Conservation (phyloP, 37 sponge, comb jelly and placozoan species). For the Geodia barretti region DNA sequence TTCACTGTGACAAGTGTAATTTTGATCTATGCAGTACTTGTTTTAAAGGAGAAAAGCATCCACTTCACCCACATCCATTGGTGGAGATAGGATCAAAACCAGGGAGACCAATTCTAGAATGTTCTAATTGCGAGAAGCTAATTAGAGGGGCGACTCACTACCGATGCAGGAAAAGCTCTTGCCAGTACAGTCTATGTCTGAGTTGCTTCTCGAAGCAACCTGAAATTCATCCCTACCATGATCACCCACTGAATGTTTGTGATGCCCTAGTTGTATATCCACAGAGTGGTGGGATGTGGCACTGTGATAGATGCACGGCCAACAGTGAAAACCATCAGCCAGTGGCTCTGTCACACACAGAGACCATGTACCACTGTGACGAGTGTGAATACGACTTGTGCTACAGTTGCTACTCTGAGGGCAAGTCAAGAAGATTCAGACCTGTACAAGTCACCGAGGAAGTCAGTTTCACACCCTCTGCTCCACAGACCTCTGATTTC, state of each 20-base stretch:
- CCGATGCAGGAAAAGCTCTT: slow-evolving; percentile 22
- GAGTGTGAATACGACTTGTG: slow-evolving; percentile 67
- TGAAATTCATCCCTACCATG: slow-evolving; percentile 46
- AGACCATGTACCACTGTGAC: slow-evolving; percentile 63
- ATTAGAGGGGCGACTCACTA: background rate
- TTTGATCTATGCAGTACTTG: slow-evolving; percentile 53
- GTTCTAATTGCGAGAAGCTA: slow-evolving; percentile 16
- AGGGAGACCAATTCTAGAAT: background rate
- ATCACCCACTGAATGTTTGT: slow-evolving; percentile 45
- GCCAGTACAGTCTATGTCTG: slow-evolving; percentile 36
- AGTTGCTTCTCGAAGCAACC: slow-evolving; percentile 20
- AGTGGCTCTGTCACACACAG: slow-evolving; percentile 14
- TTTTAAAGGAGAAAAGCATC: slow-evolving; percentile 59
- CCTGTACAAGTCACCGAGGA: slow-evolving; percentile 4
- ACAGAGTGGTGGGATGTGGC: slow-evolving; percentile 56
- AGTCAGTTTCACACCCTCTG: too few relatives aligned
- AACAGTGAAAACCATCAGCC: background rate
- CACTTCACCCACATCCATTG: slow-evolving; percentile 56
- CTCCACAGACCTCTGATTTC: background rate
- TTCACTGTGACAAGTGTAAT: slow-evolving; percentile 34
- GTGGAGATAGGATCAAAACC: background rate
- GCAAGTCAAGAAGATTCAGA: background rate
- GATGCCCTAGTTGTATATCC: slow-evolving; percentile 47
- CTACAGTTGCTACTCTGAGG: slow-evolving; percentile 27
- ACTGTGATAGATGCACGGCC: slow-evolving; percentile 61